phyloP scores from a whole-genome alignment of 2,888 invertebrate species.

The Helleia helle region DNA sequence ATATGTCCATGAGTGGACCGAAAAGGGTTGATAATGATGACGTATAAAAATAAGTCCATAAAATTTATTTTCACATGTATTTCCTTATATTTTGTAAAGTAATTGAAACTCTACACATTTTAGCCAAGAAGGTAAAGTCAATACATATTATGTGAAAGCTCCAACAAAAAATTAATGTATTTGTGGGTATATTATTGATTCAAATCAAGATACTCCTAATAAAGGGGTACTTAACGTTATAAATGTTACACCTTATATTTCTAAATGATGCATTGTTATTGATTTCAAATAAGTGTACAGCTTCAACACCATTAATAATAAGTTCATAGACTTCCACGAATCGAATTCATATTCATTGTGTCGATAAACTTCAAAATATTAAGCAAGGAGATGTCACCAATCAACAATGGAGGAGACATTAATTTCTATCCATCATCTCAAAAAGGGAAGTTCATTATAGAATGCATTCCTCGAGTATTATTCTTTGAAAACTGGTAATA shows the following conservation, averaged over 20 bases:
- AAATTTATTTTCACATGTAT: too few relatives aligned
- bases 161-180: too few relatives aligned
- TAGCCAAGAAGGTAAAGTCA: too few relatives aligned
- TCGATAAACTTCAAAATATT: constrained; percentile 31
- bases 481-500: constrained; percentile 73
- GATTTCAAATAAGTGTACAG: constrained; percentile 6
- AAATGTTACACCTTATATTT: constrained; percentile 5
- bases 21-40: too few relatives aligned
- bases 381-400: constrained; percentile 62
- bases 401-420: constrained; percentile 68
- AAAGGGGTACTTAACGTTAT: neutral
- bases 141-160: too few relatives aligned
- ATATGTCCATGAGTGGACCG: too few relatives aligned
- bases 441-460: constrained; percentile 74
- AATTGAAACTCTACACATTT: too few relatives aligned
- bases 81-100: too few relatives aligned
- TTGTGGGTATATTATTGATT: too few relatives aligned
- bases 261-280: constrained; percentile 7
- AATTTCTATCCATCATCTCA: constrained; percentile 71
- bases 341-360: constrained; percentile 33
- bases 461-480: constrained; percentile 72
- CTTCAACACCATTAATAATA: constrained; percentile 20
- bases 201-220: neutral
- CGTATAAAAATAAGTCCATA: too few relatives aligned
- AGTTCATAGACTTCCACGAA: constrained; percentile 33